Base-by-base conservation (phyloP, 2,888 invertebrate genomes). In the Holacanthella duospinosa region DNA sequence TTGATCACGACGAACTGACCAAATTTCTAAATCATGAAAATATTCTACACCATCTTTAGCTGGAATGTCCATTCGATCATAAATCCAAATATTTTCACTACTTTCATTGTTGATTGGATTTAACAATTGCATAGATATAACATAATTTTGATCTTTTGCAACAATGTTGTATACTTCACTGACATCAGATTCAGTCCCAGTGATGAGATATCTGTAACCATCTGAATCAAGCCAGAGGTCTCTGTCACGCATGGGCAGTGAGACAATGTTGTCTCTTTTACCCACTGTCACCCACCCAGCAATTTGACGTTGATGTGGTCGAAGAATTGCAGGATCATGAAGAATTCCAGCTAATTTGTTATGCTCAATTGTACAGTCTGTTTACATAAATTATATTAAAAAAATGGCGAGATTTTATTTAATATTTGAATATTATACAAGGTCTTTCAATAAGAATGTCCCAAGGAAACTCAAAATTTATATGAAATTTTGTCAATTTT, bases 61-160 rank as follows among this genome's bases (percentile, higher is more conserved):
- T 24, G 71, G 73, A 60, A 84, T 82, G 59, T 83, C 84, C 73
- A 85, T 84, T 0, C 88, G 85, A 76, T 93, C 90, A 69, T 87
- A 83, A 60, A 93, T 83, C 44, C 84, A 82, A 64, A 95, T 86
- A 71, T 84, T 83, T 79, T 95, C 95, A 0, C 89, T 86, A 60
- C 91, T 92, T 65, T 88, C 84, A 75, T 89, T 89, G 72, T 90
- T 88, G 64, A 93, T 88, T 1, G 93, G 93, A 79, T 93, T 94
- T 2, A 95, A 78, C 21, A 95, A 82, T 77, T 94, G 92, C 55
- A 95, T 84, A 4, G 93, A 93, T 59, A 94, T 82, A 0, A 91
- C 90, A 76, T 86, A 89, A 2, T 90, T 89, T 1, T 90, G 89
- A 65, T 86, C 71, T 29, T 66, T 64, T 19, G 64, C 64, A 36